Conservation (phyloP, 1,140 invertebrate genomes). For the Bombus balteatus region DNA sequence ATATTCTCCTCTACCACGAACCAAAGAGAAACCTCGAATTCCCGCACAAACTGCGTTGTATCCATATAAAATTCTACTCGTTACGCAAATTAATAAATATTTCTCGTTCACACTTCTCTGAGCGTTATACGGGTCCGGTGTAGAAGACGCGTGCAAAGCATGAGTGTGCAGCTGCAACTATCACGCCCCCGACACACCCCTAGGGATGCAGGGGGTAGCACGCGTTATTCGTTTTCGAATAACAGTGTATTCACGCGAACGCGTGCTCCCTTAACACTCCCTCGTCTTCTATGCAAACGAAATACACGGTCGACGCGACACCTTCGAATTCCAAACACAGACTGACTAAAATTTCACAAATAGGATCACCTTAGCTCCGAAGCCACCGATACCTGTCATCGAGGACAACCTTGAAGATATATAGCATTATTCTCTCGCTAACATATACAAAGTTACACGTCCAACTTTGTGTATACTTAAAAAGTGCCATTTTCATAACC, state of each 20-base stretch:
- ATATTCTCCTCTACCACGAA: neutral
- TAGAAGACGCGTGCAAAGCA: conserved; percentile 70
- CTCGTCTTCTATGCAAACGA: neutral
- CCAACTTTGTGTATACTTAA: neutral
- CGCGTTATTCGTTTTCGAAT: conserved; percentile 67
- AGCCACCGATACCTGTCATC: neutral
- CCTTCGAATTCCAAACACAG: neutral
- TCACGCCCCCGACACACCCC: conserved; percentile 78
- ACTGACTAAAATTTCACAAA: neutral
- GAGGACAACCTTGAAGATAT: neutral
- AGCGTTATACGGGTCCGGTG: conserved; percentile 3
- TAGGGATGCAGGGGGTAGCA: conserved; percentile 64
- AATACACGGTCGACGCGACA: neutral
- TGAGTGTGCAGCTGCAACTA: conserved; percentile 71
- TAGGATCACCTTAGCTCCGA: neutral
- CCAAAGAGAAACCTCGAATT: neutral
- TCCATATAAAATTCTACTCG: neutral
- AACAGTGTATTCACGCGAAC: conserved; percentile 3
- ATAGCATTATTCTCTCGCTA: neutral
- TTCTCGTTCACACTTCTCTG: conserved; percentile 12
- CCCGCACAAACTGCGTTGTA: neutral
- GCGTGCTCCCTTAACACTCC: conserved; percentile 4
- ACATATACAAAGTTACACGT: neutral
- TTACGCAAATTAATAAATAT: neutral
- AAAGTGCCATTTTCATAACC: no score